These are phyloP conservation scores for Caenorhabditis panamensis DNA, from an alignment of 2,888 invertebrate genomes.

Conservation along the genomic window DNA sequence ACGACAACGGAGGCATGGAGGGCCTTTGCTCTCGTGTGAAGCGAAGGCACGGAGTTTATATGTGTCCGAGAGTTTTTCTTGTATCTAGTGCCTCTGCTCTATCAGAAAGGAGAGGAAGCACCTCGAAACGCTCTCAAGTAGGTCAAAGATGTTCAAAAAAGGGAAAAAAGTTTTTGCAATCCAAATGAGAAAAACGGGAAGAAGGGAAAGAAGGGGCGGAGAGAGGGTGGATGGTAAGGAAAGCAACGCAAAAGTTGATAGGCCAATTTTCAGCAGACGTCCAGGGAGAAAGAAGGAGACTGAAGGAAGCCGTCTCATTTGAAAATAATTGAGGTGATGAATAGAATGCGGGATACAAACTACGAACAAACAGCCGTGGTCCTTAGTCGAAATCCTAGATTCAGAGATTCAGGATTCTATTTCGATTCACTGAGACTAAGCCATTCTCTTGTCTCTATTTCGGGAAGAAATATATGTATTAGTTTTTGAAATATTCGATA, in stretches of 20 bases:
- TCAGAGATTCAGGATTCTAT: constrained; percentile 1
- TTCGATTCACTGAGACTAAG: not conserved
- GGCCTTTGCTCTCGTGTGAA: constrained; percentile 24
- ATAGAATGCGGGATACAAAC: constrained; percentile 24
- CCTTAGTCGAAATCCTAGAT: not conserved
- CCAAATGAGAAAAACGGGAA: constrained; percentile 2
- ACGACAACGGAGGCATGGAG: constrained; percentile 24
- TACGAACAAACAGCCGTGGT: constrained; percentile 12
- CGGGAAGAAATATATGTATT: not conserved
- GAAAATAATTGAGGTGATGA: constrained; percentile 42
- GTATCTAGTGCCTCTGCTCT: constrained; percentile 56
- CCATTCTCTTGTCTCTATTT: not conserved
- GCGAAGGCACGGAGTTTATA: constrained; percentile 40
- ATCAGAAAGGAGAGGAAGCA: constrained; percentile 37
- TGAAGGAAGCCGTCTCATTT: constrained; percentile 5
- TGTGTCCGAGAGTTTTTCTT: constrained; percentile 58
- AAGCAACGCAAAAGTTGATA: constrained; percentile 14
- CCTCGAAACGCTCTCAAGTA: constrained; percentile 56
- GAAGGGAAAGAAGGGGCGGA: not conserved
- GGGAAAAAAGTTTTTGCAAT: constrained; percentile 34
- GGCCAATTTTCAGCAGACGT: constrained; percentile 25
- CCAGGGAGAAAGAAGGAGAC: constrained; percentile 1
- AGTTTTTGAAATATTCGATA: not conserved
- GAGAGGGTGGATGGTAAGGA: not conserved
- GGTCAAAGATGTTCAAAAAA: constrained; percentile 53